phyloP scores from a whole-genome alignment of 2,888 invertebrate genomes.

The Tribolium freemani region DNA sequence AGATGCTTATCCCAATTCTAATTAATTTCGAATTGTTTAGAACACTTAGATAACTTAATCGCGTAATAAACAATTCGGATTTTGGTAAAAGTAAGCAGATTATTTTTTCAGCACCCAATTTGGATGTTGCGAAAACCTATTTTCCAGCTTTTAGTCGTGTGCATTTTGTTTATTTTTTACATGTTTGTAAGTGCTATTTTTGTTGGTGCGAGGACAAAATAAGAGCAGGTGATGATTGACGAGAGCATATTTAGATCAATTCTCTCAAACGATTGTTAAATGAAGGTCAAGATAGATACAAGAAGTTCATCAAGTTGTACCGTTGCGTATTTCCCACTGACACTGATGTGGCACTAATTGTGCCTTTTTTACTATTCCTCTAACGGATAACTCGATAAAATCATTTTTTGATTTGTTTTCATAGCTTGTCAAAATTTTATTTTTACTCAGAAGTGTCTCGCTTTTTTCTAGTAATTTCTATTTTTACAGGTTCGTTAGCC shows the following conservation, averaged over 20 bases:
- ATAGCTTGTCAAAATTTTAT: neutral
- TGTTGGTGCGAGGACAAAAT: too few relatives aligned
- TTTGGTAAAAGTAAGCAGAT: too few relatives aligned
- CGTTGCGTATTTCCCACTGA: neutral
- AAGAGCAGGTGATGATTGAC: neutral
- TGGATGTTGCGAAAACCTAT: too few relatives aligned
- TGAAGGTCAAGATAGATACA: neutral
- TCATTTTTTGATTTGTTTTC: too few relatives aligned
- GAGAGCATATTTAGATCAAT: neutral
- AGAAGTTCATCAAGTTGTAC: neutral
- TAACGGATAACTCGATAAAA: neutral
- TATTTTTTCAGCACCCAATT: too few relatives aligned
- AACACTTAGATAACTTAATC: too few relatives aligned
- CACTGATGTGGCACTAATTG: neutral
- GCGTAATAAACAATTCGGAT: too few relatives aligned
- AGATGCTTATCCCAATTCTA: too few relatives aligned
- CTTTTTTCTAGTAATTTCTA: neutral
- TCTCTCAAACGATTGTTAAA: neutral
- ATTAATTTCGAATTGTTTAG: too few relatives aligned
- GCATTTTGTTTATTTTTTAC: too few relatives aligned
- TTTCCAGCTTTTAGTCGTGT: too few relatives aligned
- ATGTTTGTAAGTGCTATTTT: too few relatives aligned
- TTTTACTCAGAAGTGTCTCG: neutral
- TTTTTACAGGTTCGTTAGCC: neutral
- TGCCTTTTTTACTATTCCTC: neutral